Evolutionary conservation across 2,797 vertebrate genomes (phyloP).

Genomic region (Coendou prehensilis): DNA sequence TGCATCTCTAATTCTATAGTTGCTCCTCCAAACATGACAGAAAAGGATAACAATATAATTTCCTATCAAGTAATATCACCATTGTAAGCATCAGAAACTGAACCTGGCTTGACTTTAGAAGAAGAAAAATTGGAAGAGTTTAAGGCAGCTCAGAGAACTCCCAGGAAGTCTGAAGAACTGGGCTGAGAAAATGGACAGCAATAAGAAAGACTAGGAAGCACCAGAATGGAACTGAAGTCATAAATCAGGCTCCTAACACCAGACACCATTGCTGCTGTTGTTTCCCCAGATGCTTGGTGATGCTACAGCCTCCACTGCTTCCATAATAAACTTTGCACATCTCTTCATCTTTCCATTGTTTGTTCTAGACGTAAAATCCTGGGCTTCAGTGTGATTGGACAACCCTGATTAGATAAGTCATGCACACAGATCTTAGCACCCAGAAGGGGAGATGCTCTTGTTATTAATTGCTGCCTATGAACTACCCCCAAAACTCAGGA

Average conservation of each 20-base stretch:
- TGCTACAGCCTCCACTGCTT: background rate
- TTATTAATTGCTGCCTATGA: background rate
- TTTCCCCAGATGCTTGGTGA: background rate
- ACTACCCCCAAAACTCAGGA: background rate
- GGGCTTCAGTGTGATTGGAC: background rate
- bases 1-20: background rate
- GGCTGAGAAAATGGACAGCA: background rate
- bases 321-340: background rate
- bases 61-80: background rate
- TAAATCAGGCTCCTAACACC: background rate
- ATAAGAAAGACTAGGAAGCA: background rate
- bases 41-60: background rate
- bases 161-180: background rate
- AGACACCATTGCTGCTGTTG: fast-evolving
- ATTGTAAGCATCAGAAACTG: background rate
- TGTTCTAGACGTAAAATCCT: background rate
- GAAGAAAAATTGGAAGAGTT: background rate
- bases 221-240: background rate
- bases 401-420: background rate
- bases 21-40: background rate
- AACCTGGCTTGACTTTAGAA: background rate
- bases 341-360: background rate
- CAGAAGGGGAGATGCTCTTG: background rate
- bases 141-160: background rate
- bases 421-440: background rate